Base-by-base conservation (phyloP, 1,140 invertebrate genomes). In the Ceratosolen fusciceps region DNA sequence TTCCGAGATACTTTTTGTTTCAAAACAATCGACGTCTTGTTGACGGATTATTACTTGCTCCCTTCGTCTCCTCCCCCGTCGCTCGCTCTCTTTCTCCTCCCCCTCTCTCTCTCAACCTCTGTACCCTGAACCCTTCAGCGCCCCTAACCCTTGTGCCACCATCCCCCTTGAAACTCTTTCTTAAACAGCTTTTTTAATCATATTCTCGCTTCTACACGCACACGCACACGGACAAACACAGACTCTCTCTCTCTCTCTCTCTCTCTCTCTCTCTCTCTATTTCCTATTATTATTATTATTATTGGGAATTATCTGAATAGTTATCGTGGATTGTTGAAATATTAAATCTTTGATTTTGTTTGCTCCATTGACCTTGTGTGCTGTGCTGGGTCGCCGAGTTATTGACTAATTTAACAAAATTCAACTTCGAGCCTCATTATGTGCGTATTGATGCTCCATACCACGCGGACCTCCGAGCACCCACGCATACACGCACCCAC, bases 371-470 rank as follows among this genome's bases (percentile, higher is more conserved):
- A 73, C 29, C n/a, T 58, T 56, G 52, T 56, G 21, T 58, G 10
- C 1, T 62, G 34, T 0, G 1, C 43, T 3, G 37, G n/a, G n/a
- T n/a, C n/a, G n/a, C n/a, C 26, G 29, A 62, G 26, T 9, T 52
- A 54, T 8, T 14, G 24, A 24, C 26, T 14, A 8, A 37, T 0
- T 76, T 75, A 37, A 34, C 24, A 24, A 76, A 76, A 62, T 71
- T 34, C 62, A 58, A 58, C 54, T 70, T 77, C 43, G n/a, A 60
- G n/a, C 49, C 37, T 77, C 65, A 21, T 39, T 24, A 74, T 62
- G 56, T 62, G 34, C 60, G 24, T 65, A 52, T 75, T 75, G 74
- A 75, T 75, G 43, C 65, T 39, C 8, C 43, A 60, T 60, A 7
- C 19, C 49, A 52, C 49, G 49, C 49, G 21, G 3, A 19, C 49